phyloP scores from a whole-genome alignment of 2,113 vertebrate species.

The Dipodomys spectabilis region DNA sequence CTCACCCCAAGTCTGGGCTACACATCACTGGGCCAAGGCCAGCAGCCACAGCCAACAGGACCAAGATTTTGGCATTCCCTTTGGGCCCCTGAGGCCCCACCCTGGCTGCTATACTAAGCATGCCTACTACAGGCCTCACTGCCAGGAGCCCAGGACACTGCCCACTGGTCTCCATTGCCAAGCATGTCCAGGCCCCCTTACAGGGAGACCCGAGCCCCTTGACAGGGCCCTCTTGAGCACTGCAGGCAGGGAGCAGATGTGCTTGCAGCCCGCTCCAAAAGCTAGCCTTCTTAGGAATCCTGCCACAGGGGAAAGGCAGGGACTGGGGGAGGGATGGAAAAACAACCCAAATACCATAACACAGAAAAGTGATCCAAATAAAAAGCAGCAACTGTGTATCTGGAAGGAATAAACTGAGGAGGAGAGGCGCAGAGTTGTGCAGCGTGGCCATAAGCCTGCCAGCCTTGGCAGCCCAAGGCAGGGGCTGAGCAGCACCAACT shows the following conservation, averaged over 20 bases:
- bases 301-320: conserved; percentile 59
- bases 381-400: conserved; percentile 85
- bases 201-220: conserved; percentile 36
- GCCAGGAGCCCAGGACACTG: background rate
- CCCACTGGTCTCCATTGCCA: background rate
- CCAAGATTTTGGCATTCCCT: conserved; percentile 14
- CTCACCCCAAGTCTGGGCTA: conserved; percentile 35
- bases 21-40: background rate
- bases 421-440: conserved; percentile 78
- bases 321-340: conserved; percentile 60
- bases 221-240: conserved; percentile 62
- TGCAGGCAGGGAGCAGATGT: conserved; percentile 78
- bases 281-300: conserved; percentile 76
- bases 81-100: background rate
- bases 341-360: conserved; percentile 83
- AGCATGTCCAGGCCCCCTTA: background rate
- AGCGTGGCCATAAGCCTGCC: conserved; percentile 75
- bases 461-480: conserved; percentile 73
- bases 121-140: background rate
- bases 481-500: conserved; percentile 40
- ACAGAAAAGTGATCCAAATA: conserved; percentile 86
- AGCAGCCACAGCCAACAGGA: conserved; percentile 59
- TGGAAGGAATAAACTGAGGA: conserved; percentile 84
- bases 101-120: background rate
- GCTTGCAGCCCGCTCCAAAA: conserved; percentile 63